Base-by-base conservation (phyloP, 92 coral and sea anemone genomes). In the Porites divaricata region DNA sequence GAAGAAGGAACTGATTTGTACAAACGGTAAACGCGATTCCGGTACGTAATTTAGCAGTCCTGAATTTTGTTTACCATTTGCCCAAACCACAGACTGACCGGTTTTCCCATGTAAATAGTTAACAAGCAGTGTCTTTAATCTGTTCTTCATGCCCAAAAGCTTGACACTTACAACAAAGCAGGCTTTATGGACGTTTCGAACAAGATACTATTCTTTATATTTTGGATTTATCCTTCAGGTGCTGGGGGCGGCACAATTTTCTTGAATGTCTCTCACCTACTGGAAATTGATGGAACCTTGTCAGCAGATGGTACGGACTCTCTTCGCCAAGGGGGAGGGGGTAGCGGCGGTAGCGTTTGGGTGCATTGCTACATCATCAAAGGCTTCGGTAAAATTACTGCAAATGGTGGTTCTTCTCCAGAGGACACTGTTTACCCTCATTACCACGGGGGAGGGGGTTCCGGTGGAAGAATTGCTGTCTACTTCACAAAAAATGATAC, bases 341-440 rank as follows among this genome's bases (percentile, higher is more conserved):
- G 99, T 28, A 96, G 99, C 81, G 99, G 99, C 9, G 99, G 99
- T 5, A 92, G 98, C 86, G 64, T 92, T 17, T 96, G 99, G 99
- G 81, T 96, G 14, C 90, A 90, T 77, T 90, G 96, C 59, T 52
- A 87, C 76, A 85, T 87, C 80, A 88, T 96, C 56, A 96, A 96
- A 78, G 99, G 99, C 19, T 96, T 84, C 65, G 99, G 99, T 24
- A 90, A 86, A 67, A 92, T 96, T 59, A 90, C 89, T 20, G 96
- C 98, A 12, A 90, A 88, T 79, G 99, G 99, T 11, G 99, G 99
- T 54, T 86, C 91, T 49, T 89, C 95, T 21, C 92, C 95, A 12
- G n/a, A 68, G 67, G 89, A 79, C 62, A 72, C 75, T 21, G 70
- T 23, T 19, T 41, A 84, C 74, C 57, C 16, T 35, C 83, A 88